phyloP scores from a whole-genome alignment of 2,113 vertebrate species.

The Platichthys flesus region DNA sequence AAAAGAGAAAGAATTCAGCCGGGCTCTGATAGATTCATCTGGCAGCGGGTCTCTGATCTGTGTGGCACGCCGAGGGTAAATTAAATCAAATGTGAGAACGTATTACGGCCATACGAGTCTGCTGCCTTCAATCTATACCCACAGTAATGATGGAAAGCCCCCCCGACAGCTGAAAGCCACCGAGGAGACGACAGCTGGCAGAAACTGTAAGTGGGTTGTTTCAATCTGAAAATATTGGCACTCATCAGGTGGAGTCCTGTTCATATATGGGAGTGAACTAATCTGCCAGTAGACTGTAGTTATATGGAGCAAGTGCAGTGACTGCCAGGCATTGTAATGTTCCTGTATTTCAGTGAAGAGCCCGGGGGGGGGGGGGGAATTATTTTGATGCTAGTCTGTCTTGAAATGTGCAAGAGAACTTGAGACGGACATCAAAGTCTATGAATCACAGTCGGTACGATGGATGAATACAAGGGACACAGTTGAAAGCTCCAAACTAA shows the following conservation, averaged over 20 bases:
- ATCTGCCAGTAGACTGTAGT: slow-evolving; percentile 15
- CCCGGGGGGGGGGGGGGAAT: not conserved
- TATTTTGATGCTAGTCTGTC: not conserved
- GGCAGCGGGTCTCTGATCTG: slow-evolving; percentile 56
- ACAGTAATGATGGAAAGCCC: slow-evolving; percentile 68
- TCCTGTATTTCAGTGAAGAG: not conserved
- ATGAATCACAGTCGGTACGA: not conserved
- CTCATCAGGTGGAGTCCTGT: slow-evolving; percentile 51
- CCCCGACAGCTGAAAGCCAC: slow-evolving; percentile 64
- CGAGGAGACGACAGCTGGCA: slow-evolving; percentile 65
- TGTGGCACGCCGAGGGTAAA: slow-evolving; percentile 65
- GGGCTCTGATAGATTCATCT: slow-evolving; percentile 76
- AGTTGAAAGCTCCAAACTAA: too few species aligned
- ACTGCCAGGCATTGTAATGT: slow-evolving; percentile 17
- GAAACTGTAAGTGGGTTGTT: slow-evolving; percentile 63
- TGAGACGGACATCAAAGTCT: not conserved
- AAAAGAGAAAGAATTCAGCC: slow-evolving; percentile 44
- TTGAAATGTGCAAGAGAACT: not conserved
- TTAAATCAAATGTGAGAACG: slow-evolving; percentile 74
- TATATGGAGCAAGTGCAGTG: not conserved
- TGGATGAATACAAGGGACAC: too few species aligned
- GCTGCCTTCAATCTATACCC: slow-evolving; percentile 70
- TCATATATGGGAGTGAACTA: slow-evolving; percentile 23
- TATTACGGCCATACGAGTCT: slow-evolving; percentile 63
- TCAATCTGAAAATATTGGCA: slow-evolving; percentile 50